A percentile compares a stretch with the other conserved stretches of the same genome.
Conservation (phyloP, 2,797 vertebrate genomes). For the Echeneis naucrates region DNA sequence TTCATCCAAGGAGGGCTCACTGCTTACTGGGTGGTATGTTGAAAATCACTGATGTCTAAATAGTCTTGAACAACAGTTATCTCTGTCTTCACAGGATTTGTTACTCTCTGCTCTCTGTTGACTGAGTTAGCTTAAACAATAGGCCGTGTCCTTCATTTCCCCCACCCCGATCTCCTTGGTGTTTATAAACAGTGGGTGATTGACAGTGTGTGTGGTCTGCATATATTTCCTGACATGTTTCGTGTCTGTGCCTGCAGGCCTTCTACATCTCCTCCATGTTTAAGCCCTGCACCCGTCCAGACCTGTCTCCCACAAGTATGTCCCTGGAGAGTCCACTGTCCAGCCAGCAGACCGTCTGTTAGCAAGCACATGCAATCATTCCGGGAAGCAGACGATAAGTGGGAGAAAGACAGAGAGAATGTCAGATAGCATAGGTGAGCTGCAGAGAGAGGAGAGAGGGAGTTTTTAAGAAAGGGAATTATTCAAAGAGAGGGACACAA, state of each 20-base stretch:
- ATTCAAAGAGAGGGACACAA: conserved; percentile 44
- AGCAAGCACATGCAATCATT: conserved; percentile 64
- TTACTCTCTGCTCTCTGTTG: conserved; percentile 36
- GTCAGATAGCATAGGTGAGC: conserved; percentile 29
- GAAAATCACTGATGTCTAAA: conserved; percentile 37
- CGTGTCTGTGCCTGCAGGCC: conserved; percentile 78
- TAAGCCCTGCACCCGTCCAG: conserved; percentile 72
- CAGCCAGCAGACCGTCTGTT: conserved; percentile 89
- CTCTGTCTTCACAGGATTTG: conserved; percentile 45
- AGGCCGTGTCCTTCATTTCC: conserved; percentile 14
- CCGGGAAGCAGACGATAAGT: conserved; percentile 38
- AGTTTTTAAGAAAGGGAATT: conserved; percentile 57
- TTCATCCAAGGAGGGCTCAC: conserved; percentile 87
- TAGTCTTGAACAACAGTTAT: conserved; percentile 38
- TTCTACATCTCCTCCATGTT: conserved; percentile 90
- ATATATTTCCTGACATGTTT: conserved; percentile 53
- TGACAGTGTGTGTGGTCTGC: conserved; percentile 65
- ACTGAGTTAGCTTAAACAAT: conserved; percentile 49
- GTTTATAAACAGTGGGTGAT: conserved; percentile 56
- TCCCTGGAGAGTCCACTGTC: conserved; percentile 85
- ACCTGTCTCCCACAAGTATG: conserved; percentile 69
- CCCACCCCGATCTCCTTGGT: conserved; percentile 25
- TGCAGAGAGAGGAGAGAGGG: conserved; percentile 26
- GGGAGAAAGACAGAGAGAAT: conserved; percentile 44
- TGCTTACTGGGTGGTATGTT: conserved; percentile 88